phyloP scores from a whole-genome alignment of 2,797 vertebrate genomes.

The Aeoliscus strigatus region DNA sequence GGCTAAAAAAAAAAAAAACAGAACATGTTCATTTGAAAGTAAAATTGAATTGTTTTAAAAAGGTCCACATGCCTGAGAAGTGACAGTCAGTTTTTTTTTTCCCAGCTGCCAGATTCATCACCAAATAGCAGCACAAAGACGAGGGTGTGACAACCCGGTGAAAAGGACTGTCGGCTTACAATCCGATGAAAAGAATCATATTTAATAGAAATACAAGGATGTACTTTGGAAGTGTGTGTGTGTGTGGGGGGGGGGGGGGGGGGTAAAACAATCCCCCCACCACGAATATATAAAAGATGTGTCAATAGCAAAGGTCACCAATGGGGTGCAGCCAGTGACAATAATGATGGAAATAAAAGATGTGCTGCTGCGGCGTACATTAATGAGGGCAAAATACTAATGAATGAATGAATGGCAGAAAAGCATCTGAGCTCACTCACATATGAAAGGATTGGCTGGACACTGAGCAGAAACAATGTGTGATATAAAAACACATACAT shows the following conservation, averaged over 20 bases:
- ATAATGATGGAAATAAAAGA: slow-evolving; percentile 24
- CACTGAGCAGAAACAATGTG: slow-evolving; percentile 4
- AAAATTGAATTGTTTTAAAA: slow-evolving; percentile 63
- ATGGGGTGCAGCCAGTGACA: slow-evolving; percentile 26
- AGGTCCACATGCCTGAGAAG: slow-evolving; percentile 33
- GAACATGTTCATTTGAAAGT: slow-evolving; percentile 62
- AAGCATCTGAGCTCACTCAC: slow-evolving; percentile 2
- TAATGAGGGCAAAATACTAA: slow-evolving; percentile 17
- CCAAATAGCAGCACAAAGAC: slow-evolving; percentile 52
- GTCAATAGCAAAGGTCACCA: slow-evolving; percentile 43
- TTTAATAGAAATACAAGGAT: slow-evolving; percentile 42
- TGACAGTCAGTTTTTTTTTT: slow-evolving; percentile 46
- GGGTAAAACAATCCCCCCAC: slow-evolving; percentile 23
- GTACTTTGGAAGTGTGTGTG: too few relatives aligned
- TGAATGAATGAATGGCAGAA: slow-evolving; percentile 21
- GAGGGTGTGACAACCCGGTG: slow-evolving; percentile 56
- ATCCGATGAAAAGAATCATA: slow-evolving; percentile 47
- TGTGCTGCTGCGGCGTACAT: slow-evolving; percentile 18
- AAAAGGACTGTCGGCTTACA: slow-evolving; percentile 51
- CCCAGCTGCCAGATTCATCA: slow-evolving; percentile 26
- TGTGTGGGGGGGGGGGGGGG: not conserved
- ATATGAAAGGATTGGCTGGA: slow-evolving; percentile 14
- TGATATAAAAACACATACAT: not conserved
- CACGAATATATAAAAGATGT: slow-evolving; percentile 32
- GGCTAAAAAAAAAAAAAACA: slow-evolving; percentile 13